These are phyloP conservation scores for Xanthia icteritia DNA, from an alignment of 2,888 invertebrate genomes.

Conservation along the genomic window DNA sequence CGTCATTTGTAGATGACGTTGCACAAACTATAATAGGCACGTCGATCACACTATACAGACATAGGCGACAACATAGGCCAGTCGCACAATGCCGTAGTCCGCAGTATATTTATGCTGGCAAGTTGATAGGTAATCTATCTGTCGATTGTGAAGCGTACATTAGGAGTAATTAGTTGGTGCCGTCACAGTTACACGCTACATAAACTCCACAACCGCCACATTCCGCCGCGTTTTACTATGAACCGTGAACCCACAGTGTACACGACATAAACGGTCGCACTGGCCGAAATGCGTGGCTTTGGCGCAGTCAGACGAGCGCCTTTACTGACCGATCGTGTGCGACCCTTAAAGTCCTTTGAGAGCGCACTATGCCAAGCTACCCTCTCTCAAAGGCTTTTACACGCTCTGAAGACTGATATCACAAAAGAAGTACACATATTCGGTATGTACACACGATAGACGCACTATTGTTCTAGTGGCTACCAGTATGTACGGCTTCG, in stretches of 20 bases:
- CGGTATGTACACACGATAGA: background rate
- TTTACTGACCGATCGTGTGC: constrained; percentile 20
- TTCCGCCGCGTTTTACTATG: background rate
- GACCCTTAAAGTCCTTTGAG: constrained; percentile 37
- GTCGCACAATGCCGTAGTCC: background rate
- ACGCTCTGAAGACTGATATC: constrained; percentile 43
- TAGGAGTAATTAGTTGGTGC: constrained; percentile 19
- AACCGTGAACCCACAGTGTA: background rate
- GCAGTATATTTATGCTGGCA: constrained; percentile 9
- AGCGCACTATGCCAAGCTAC: constrained; percentile 17
- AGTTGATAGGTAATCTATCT: constrained; percentile 21
- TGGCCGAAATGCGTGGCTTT: background rate
- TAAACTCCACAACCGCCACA: constrained; percentile 6
- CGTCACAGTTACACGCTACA: constrained; percentile 1
- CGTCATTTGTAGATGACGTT: constrained; percentile 3
- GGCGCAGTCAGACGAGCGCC: constrained; percentile 1
- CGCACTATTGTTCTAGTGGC: background rate
- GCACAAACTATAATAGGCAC: background rate
- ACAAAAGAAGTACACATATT: constrained; percentile 18
- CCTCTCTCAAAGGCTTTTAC: constrained; percentile 41
- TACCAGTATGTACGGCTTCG: background rate
- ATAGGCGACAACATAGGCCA: background rate
- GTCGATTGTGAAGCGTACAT: background rate
- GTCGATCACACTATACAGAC: background rate
- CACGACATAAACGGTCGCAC: background rate